Base-by-base conservation (phyloP, 2,113 vertebrate species). In the Phylloscopus trochilus region DNA sequence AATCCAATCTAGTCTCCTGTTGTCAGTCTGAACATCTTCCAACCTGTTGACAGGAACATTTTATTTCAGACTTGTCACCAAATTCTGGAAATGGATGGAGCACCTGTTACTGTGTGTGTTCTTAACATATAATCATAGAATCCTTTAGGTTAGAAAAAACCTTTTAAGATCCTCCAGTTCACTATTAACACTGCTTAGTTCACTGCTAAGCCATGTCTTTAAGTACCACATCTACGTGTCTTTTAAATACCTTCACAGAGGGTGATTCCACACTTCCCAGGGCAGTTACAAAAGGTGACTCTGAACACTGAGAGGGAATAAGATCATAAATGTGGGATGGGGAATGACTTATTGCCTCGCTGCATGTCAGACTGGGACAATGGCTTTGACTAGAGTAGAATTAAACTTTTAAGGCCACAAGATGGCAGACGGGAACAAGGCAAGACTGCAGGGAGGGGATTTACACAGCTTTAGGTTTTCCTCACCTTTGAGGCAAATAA, bases 381-480 rank as follows among this genome's bases (percentile, higher is more conserved):
- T 0, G 4, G 5, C 43, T 93, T 74, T 64, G 52, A 9, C 41
- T 56, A 20, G 18, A 68, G 28, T 4, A 11, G 76, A 56, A 59
- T 30, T 51, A 44, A 66, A 58, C 58, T 35, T 74, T 55, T 41
- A 31, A 30, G 75, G 59, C 96, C 97, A 97, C 95, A 70, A 97
- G 97, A 75, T 97, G 97, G 97, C 95, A 94, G 72, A 52, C 17
- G 5, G 51, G 53, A 95, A 91, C 66, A 92, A 84, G 44, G 44
- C 35, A 95, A 90, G 56, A 44, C 17, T 68, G 22, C 15, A 26
- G 31, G 16, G 39, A 60, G 12, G 5, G 15, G 7, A 33, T 55
- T 95, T 39, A 59, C 13, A 44, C 41, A 89, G 12, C 6, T 27
- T 13, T 31, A 15, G 21, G 9, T 43, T 91, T 83, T 75, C 27